Evolutionary conservation across 2,888 invertebrate genomes (phyloP).

Genomic region (Odontocolon sp.): DNA sequence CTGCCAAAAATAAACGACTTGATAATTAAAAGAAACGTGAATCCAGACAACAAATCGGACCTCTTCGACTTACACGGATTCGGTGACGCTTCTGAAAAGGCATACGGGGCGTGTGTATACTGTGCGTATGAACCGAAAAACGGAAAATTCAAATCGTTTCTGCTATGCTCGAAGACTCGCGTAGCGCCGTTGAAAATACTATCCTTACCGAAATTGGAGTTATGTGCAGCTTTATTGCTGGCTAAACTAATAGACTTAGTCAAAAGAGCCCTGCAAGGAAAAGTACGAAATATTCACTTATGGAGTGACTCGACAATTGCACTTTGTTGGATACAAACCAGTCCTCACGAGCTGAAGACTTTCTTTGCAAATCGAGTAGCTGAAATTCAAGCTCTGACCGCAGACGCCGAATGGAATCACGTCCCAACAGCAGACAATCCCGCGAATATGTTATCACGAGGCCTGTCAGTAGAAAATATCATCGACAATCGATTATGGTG

Average conservation of each 20-base stretch:
- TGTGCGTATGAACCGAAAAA: background rate
- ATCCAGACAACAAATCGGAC: constrained; percentile 1
- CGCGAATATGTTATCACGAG: constrained; percentile 4
- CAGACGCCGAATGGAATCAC: constrained; percentile 15
- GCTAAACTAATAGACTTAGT: background rate
- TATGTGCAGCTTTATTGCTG: constrained; percentile 9
- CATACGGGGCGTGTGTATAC: constrained; percentile 65
- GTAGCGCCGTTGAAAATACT: constrained; percentile 14
- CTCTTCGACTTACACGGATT: constrained; percentile 57
- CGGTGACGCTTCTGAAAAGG: constrained; percentile 62
- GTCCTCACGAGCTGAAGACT: background rate
- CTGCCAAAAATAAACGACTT: constrained; percentile 33
- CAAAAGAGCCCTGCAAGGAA: background rate
- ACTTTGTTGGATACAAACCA: background rate
- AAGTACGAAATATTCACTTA: background rate
- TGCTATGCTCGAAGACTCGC: background rate
- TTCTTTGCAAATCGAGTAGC: constrained; percentile 19
- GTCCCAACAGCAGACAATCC: constrained; percentile 8
- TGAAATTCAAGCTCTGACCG: background rate
- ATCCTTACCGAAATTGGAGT: constrained; percentile 8
- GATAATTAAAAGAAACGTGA: constrained; percentile 41
- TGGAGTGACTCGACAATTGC: constrained; percentile 11
- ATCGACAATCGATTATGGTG: constrained; percentile 4
- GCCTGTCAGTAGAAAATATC: background rate
- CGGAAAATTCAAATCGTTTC: background rate